A percentile compares a stretch with the other conserved stretches of the same genome.
Evolutionary conservation across 2,888 invertebrate genomes (phyloP).

Genomic region (Polydrusus cervinus): DNA sequence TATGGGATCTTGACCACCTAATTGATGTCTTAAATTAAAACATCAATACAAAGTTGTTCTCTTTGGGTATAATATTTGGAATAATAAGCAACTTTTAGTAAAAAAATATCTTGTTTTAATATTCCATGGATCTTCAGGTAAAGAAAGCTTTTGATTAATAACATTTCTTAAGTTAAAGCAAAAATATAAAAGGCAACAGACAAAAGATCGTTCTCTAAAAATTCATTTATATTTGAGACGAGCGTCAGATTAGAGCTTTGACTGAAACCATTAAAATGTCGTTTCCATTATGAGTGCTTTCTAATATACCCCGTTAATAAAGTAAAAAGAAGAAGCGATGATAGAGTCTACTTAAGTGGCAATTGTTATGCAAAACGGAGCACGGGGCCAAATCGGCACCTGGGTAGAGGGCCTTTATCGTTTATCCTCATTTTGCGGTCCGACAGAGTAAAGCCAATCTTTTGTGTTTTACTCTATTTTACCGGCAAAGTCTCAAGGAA

Average conservation of each 20-base stretch:
- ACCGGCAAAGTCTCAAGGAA: conserved; percentile 65
- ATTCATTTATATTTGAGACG: conserved; percentile 70
- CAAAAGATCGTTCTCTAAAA: conserved; percentile 67
- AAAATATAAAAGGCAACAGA: conserved; percentile 55
- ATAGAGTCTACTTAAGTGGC: conserved; percentile 70
- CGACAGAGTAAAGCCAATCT: conserved; percentile 71
- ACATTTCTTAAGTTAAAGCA: conserved; percentile 47
- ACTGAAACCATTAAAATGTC: conserved; percentile 70
- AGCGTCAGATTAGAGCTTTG: conserved; percentile 65
- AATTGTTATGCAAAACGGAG: conserved; percentile 72
- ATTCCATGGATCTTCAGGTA: neutral
- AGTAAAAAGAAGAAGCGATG: conserved; percentile 68
- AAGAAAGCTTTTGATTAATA: conserved; percentile 36
- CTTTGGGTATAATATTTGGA: too few relatives aligned
- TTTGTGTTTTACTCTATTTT: conserved; percentile 72
- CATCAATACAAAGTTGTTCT: too few relatives aligned
- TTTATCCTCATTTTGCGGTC: conserved; percentile 70
- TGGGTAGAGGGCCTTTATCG: conserved; percentile 69
- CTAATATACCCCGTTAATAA: conserved; percentile 70
- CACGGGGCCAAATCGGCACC: conserved; percentile 70
- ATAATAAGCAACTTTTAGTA: too few relatives aligned
- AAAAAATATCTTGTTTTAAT: neutral
- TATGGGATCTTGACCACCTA: too few relatives aligned
- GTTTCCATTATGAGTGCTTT: conserved; percentile 71
- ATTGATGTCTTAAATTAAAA: too few relatives aligned